Evolutionary conservation across 2,797 vertebrate species (phyloP).

Genomic region (Acrossocheilus wenchowensis): DNA sequence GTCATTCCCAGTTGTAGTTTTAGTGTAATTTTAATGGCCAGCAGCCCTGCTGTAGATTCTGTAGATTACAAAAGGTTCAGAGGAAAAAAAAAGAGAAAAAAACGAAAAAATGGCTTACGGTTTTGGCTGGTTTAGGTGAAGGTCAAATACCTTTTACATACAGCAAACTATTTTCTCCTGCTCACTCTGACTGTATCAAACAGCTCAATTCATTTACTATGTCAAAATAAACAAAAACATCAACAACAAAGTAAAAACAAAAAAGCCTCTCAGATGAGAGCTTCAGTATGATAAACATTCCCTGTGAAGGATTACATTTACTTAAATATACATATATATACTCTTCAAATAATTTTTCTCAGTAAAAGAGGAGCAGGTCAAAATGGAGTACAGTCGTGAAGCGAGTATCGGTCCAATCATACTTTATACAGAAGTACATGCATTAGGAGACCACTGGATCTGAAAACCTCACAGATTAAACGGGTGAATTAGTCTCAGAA

Average conservation of each 20-base stretch:
- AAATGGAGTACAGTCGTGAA: constrained; percentile 63
- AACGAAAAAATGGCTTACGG: constrained; percentile 22
- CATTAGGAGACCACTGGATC: constrained; percentile 64
- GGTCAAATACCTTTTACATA: constrained; percentile 59
- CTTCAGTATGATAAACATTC: constrained; percentile 69
- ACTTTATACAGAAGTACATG: constrained; percentile 67
- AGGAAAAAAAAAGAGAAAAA: constrained; percentile 9
- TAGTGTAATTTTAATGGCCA: constrained; percentile 58
- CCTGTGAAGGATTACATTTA: constrained; percentile 72
- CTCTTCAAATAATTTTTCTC: constrained; percentile 72
- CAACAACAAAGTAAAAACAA: constrained; percentile 63
- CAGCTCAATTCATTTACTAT: constrained; percentile 73
- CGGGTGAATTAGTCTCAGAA: constrained; percentile 61
- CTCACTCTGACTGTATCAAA: constrained; percentile 65
- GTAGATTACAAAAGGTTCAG: constrained; percentile 56
- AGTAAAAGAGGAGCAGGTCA: constrained; percentile 68
- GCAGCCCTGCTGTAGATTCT: constrained; percentile 59
- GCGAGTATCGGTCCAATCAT: constrained; percentile 70
- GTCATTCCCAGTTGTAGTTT: constrained; percentile 51
- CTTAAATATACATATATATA: constrained; percentile 73
- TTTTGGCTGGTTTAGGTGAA: constrained; percentile 50
- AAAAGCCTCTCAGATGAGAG: constrained; percentile 67
- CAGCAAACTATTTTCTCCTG: constrained; percentile 56
- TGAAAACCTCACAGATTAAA: constrained; percentile 43
- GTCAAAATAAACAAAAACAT: constrained; percentile 67